Conservation (phyloP, 2,113 vertebrate genomes). For the Notothenia coriiceps region DNA sequence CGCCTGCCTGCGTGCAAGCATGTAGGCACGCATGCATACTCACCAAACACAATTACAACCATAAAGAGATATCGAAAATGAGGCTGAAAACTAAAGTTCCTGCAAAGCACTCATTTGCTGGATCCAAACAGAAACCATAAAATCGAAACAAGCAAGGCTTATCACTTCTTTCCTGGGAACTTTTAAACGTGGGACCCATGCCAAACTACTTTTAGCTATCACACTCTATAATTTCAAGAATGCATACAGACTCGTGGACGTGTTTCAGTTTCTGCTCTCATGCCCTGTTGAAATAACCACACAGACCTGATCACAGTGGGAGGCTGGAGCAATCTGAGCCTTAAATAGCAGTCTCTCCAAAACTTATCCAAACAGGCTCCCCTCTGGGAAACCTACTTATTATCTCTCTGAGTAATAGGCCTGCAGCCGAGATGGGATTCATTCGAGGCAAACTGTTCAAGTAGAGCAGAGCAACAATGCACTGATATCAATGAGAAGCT, state of each 20-base stretch:
- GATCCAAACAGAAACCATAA: neutral
- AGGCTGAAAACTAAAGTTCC: neutral
- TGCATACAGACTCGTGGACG: neutral
- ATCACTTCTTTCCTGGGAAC: neutral
- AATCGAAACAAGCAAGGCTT: neutral
- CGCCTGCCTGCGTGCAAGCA: too few species aligned
- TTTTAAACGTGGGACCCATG: neutral
- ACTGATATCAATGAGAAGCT: conserved; percentile 4
- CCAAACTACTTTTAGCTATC: neutral
- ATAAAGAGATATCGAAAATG: conserved; percentile 2
- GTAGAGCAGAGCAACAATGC: conserved; percentile 20
- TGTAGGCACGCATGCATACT: neutral
- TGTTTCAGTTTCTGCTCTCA: conserved; percentile 9
- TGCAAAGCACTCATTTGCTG: conserved; percentile 4
- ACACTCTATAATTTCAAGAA: neutral
- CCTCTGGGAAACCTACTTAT: conserved; percentile 71
- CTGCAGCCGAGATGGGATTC: conserved; percentile 23
- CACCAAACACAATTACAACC: conserved; percentile 16
- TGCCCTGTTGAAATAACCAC: conserved; percentile 28
- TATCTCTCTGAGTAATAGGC: conserved; percentile 61
- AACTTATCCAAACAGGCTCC: conserved; percentile 63
- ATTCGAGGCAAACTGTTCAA: conserved; percentile 10
- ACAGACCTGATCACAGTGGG: conserved; percentile 46
- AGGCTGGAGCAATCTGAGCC: conserved; percentile 55
- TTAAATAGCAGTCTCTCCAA: conserved; percentile 63